phyloP scores from a whole-genome alignment of 2,797 vertebrate genomes.

The Phrynocephalus vlangalii region DNA sequence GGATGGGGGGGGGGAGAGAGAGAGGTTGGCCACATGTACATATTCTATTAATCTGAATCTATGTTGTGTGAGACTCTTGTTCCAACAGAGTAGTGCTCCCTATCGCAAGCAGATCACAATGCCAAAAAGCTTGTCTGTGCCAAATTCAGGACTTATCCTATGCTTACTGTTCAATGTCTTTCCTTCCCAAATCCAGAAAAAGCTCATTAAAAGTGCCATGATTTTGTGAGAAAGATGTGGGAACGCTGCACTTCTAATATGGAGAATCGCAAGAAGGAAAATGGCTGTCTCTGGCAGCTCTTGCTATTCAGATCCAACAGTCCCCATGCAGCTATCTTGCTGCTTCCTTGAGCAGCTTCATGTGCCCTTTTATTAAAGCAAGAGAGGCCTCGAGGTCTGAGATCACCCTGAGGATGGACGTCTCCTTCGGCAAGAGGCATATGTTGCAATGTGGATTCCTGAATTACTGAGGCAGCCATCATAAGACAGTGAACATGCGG shows the following conservation, averaged over 20 bases:
- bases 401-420: background rate
- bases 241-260: conserved; percentile 35
- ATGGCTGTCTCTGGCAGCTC: conserved; percentile 73
- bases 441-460: background rate
- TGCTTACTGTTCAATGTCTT: background rate
- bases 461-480: conserved; percentile 9
- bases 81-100: background rate
- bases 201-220: background rate
- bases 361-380: conserved; percentile 6
- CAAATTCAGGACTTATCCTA: background rate
- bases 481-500: background rate
- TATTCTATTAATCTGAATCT: background rate
- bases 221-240: background rate
- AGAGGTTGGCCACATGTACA: background rate
- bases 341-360: background rate
- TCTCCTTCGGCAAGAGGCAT: background rate
- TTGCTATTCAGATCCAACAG: conserved; percentile 36
- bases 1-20: too few species aligned
- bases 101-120: background rate
- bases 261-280: conserved; percentile 64
- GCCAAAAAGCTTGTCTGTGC: background rate
- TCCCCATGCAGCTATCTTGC: conserved; percentile 20
- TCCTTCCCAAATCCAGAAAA: background rate
- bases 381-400: conserved; percentile 5
- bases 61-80: background rate